These are phyloP conservation scores for Sebastes kiyomatsui DNA, from an alignment of 2,797 vertebrate genomes.

Conservation along the genomic window DNA sequence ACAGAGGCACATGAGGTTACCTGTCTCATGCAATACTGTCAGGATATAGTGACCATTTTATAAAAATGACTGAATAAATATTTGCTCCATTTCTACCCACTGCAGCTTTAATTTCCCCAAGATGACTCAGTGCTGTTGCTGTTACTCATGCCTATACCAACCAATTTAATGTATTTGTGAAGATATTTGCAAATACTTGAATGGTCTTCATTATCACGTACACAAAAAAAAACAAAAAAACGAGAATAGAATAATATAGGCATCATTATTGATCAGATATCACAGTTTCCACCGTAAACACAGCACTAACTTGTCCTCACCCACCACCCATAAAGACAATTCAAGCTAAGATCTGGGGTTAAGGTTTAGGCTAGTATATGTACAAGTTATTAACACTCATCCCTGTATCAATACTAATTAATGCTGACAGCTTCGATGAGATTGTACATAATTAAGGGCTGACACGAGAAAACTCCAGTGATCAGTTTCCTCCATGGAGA, in stretches of 20 bases:
- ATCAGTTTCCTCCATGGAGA: slow-evolving; percentile 3
- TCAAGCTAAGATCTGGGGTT: not conserved
- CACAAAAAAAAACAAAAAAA: not conserved
- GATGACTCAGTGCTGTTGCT: not conserved
- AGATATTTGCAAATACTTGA: not conserved
- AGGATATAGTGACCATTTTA: too few relatives aligned
- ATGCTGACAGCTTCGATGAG: not conserved
- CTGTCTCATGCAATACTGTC: too few relatives aligned
- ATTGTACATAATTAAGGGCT: not conserved
- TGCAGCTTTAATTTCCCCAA: not conserved
- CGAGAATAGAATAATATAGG: not conserved
- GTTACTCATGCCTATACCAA: not conserved
- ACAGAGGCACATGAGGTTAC: too few relatives aligned
- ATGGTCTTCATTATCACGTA: not conserved
- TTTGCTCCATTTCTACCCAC: too few relatives aligned
- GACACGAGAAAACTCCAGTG: not conserved
- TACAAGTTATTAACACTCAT: not conserved
- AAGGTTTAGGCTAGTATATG: not conserved
- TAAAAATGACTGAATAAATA: too few relatives aligned
- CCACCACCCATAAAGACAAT: not conserved
- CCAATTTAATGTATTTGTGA: not conserved
- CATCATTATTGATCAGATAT: not conserved
- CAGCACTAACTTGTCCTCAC: not conserved
- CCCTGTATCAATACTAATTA: not conserved
- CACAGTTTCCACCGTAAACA: not conserved